Evolutionary conservation across 1,140 invertebrate genomes (phyloP), one percentile per base, ranked within the genome.

Genomic region (Drosophila lowei): DNA sequence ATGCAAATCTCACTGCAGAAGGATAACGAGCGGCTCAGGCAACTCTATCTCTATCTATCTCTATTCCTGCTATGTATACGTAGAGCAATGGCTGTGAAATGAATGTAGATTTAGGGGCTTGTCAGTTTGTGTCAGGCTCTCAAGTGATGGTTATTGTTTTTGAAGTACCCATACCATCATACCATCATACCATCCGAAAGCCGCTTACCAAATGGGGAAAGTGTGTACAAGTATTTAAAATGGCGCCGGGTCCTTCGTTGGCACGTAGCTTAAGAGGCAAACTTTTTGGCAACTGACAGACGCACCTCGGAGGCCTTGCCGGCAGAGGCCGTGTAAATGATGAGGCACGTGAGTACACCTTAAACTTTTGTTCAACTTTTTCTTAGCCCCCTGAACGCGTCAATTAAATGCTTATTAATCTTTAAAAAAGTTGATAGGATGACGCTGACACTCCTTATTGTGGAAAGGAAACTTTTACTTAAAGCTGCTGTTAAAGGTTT

Each of bases 121-220:
- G 84, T 78, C 83, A 78, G 76, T 72, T 75, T 68, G 34, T 83
- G 83, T 76, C 83, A 63, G 78, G 57, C 66, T 63, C 47, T 49
- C 47, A 63, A 61, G 58, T 64, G 77, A 61, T 81, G 73, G 70
- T 68, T 75, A 77, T 85, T 86, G 77, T 86, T 81, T 77, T 78
- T 56, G 53, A 62, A 56, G 42, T 42, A 16, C 52, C 15, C 49
- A 21, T 43, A 59, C 43, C 48, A 38, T 21, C 25, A n/a, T n/a
- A n/a, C n/a, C n/a, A n/a, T n/a, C 49, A 21, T 43, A 59, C 43
- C 48, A 38, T 21, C 25, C 6, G 38, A 54, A 60, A 75, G 61
- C 43, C 50, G 71, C 71, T 74, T 74, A 73, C 48, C 47, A 58
- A 73, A 73, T 75, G 72, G 30, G 38, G n/a, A 41, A 60, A 63